Evolutionary conservation across 2,797 vertebrate species (phyloP).

Genomic region (Acestrorhynchus altus): DNA sequence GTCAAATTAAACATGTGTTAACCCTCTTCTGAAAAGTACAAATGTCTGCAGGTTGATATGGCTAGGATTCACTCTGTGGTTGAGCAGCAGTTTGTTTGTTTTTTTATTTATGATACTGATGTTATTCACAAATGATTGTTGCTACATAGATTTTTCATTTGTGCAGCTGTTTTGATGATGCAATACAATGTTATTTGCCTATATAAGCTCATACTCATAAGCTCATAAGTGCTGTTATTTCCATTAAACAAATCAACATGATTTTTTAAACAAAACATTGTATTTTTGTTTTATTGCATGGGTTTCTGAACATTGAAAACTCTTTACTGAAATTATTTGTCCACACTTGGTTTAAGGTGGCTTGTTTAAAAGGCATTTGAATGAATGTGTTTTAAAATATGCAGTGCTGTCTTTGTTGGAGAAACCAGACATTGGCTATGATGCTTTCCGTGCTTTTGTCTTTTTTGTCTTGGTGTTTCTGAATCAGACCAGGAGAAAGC

Average conservation of each 20-base stretch:
- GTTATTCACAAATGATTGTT: neutral
- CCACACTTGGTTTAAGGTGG: neutral
- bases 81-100: neutral
- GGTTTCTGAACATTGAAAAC: neutral
- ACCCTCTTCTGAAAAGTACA: neutral
- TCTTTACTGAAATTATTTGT: neutral
- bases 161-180: neutral
- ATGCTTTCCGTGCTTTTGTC: no score
- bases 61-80: neutral
- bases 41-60: neutral
- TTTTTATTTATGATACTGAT: neutral
- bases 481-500: no score
- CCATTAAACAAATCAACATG: constrained; percentile 1
- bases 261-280: neutral
- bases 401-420: neutral
- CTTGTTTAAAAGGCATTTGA: neutral
- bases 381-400: neutral
- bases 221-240: neutral
- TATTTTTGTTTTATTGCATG: neutral
- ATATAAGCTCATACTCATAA: neutral
- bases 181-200: neutral
- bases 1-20: no score
- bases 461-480: no score
- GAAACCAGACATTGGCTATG: no score
- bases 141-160: neutral